These are phyloP conservation scores for Tinea pellionella DNA, from an alignment of 2,888 invertebrate genomes.

Conservation along the genomic window DNA sequence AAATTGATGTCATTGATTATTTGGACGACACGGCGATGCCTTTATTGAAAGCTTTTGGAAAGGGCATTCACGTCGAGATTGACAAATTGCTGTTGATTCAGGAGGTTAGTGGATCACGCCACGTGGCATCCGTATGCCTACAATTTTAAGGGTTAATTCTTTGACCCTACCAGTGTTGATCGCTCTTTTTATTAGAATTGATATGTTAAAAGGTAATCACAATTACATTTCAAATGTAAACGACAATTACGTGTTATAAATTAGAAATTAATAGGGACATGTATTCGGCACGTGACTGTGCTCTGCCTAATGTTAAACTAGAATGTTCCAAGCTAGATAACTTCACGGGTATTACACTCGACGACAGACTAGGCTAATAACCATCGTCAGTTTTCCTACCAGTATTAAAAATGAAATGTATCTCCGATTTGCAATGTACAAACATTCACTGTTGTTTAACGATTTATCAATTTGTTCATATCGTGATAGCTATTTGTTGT, in stretches of 20 bases:
- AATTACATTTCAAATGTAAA: too few relatives aligned
- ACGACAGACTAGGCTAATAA: too few relatives aligned
- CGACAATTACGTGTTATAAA: too few relatives aligned
- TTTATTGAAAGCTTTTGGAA: constrained; percentile 43
- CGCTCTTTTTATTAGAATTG: neutral
- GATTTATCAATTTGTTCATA: neutral
- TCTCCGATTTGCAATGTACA: neutral
- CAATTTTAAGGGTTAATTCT: constrained; percentile 5
- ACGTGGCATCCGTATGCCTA: constrained; percentile 21
- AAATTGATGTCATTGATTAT: constrained; percentile 12
- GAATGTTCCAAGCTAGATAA: too few relatives aligned
- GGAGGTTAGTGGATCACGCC: constrained; percentile 33
- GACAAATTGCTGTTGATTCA: constrained; percentile 56
- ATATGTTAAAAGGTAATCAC: neutral
- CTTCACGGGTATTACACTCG: too few relatives aligned
- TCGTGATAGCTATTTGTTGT: neutral
- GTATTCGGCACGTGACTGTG: too few relatives aligned
- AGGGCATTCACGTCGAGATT: constrained; percentile 47
- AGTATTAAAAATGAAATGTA: neutral
- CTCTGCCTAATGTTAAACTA: too few relatives aligned
- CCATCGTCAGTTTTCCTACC: too few relatives aligned
- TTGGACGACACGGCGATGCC: constrained; percentile 20
- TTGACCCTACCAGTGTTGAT: neutral
- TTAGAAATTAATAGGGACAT: too few relatives aligned
- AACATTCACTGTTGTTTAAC: neutral